Conservation (phyloP, 2,888 invertebrate species). For the Tiphia femorata region DNA sequence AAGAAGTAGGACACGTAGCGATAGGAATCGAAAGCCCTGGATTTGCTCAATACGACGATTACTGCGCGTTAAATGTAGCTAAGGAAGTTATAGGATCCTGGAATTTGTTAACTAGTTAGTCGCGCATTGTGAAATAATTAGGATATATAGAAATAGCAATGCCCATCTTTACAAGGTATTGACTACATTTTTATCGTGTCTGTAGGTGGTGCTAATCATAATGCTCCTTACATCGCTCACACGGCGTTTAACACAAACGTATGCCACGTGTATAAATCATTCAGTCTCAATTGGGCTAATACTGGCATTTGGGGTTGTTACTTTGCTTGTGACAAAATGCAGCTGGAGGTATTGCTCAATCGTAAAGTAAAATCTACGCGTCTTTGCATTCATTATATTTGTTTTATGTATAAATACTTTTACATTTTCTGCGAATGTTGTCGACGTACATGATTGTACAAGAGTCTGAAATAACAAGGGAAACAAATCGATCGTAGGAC, state of each 20-base stretch:
- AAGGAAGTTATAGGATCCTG: conserved; percentile 68
- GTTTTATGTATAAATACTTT: background rate
- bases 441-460: too few relatives aligned
- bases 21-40: conserved; percentile 71
- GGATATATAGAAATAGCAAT: background rate
- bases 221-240: conserved; percentile 59
- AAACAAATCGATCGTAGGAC: conserved; percentile 45
- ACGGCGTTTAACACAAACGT: conserved; percentile 48
- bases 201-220: conserved; percentile 55
- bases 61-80: conserved; percentile 63
- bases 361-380: background rate
- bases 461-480: background rate
- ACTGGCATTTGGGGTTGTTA: conserved; percentile 71
- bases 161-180: background rate
- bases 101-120: conserved; percentile 59
- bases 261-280: conserved; percentile 69
- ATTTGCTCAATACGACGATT: conserved; percentile 59
- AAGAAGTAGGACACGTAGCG: conserved; percentile 68
- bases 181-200: background rate
- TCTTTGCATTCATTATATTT: background rate
- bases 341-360: conserved; percentile 30
- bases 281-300: conserved; percentile 68
- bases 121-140: background rate
- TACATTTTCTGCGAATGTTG: too few relatives aligned
- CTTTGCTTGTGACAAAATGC: conserved; percentile 61